phyloP scores from a whole-genome alignment of 1,140 invertebrate species.

The Temnothorax curvispinosus region DNA sequence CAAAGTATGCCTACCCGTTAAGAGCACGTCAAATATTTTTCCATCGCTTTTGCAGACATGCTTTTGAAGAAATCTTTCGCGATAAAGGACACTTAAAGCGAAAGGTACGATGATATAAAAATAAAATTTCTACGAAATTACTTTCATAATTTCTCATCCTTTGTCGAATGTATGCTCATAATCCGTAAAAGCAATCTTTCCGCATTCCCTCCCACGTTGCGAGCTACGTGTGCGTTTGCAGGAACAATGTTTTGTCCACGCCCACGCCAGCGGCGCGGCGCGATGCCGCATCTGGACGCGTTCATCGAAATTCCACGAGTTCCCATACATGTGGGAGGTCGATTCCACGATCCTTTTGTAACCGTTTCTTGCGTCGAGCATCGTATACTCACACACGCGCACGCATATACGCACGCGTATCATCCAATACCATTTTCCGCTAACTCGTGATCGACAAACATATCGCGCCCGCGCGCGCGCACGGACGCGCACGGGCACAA shows the following conservation, averaged over 20 bases:
- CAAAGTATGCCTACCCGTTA: background rate
- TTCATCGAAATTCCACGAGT: slow-evolving; percentile 44
- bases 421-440: background rate
- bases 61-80: background rate
- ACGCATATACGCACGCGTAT: background rate
- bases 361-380: background rate
- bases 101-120: background rate
- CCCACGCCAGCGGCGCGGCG: background rate
- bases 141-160: background rate
- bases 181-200: background rate
- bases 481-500: no score
- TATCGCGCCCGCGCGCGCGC: background rate
- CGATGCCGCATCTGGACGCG: slow-evolving; percentile 26
- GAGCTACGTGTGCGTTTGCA: background rate
- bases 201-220: background rate
- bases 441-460: slow-evolving; percentile 34
- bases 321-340: slow-evolving; percentile 1
- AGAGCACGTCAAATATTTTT: slow-evolving; percentile 6
- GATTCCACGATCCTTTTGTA: slow-evolving; percentile 13
- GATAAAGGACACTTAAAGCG: background rate
- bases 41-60: background rate
- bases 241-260: background rate
- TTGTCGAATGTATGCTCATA: background rate
- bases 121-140: background rate
- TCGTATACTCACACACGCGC: background rate